Evolutionary conservation across 2,797 vertebrate genomes (phyloP), one percentile per base, ranked within the genome.

Genomic region (Nannoperca obscura): DNA sequence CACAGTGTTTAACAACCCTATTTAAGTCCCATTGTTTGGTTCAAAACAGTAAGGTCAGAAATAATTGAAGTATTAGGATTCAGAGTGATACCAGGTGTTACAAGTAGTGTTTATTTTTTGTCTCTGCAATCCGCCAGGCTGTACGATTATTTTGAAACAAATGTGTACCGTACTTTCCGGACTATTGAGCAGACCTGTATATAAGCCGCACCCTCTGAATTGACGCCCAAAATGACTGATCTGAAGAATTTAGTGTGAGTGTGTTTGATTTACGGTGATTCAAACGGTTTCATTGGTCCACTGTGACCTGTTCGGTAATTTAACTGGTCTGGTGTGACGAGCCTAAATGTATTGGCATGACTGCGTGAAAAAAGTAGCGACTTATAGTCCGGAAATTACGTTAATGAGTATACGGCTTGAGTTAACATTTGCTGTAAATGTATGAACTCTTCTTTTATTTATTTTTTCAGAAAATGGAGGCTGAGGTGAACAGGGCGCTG

Each of bases 391-490:
- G 24, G 24, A 27, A 27, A 27, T 27, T 27, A 27, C 24, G 24
- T 27, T 27, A 27, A 34, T 49, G 5, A 24, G 14, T 40, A 1
- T 14, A 22, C 32, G 0, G 3, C n/a, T 14, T 7, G 4, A 15
- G 1, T 42, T 4, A 9, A 14, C 6, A 50, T 66, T 50, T 52
- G 10, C n/a, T 71, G 20, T 1, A 30, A 30, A 27, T 74, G 0
- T 42, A n/a, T 52, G 0, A 27, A 27, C 24, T 27, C 24, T 27
- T 27, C 1, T 11, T 54, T 2, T 80, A 12, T 80, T 19, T 67
- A 50, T 74, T 11, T 81, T 0, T 80, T 11, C 30, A 99, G 98
- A 96, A 96, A 54, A 99, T 99, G 97, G 97, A 98, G 40, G 92
- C 85, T 60, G 96, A 97, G 40, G 96, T 99, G 70, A 95, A 92